Percentiles rank a stretch among this genome's conserved stretches.
Evolutionary conservation across 2,888 invertebrate species (phyloP).

Genomic region (Apantesis nais): DNA sequence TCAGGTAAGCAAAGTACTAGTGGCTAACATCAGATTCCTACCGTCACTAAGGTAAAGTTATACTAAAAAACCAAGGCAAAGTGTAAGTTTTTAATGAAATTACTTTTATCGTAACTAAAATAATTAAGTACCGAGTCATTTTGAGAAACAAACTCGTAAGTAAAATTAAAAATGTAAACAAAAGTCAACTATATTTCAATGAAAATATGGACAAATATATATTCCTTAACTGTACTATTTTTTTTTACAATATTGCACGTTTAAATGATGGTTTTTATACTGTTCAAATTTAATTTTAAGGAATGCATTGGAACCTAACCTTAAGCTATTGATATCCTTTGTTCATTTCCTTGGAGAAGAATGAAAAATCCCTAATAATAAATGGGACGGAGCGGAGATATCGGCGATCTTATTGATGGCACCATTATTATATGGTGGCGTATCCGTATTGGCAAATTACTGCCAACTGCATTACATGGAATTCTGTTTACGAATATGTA

Average conservation of each 20-base stretch:
- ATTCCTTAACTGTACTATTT: no score
- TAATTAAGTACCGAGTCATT: no score
- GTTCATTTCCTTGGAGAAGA: conserved; percentile 50
- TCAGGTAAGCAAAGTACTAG: neutral
- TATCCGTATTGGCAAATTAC: conserved; percentile 51
- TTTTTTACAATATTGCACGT: no score
- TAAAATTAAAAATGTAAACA: no score
- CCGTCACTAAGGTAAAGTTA: neutral
- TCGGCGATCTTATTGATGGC: conserved; percentile 56
- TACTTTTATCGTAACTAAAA: neutral
- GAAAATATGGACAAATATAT: no score
- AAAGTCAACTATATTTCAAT: no score
- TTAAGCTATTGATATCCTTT: conserved; percentile 47
- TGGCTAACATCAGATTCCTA: neutral
- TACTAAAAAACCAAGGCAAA: neutral
- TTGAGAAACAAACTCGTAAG: no score
- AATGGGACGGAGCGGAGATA: conserved; percentile 44
- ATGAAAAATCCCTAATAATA: conserved; percentile 63
- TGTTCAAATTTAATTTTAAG: no score
- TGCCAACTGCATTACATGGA: conserved; percentile 45
- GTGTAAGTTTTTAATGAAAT: neutral
- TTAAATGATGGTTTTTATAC: no score
- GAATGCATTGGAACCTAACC: conserved; percentile 21
- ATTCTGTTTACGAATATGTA: neutral
- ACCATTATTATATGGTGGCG: conserved; percentile 63